A percentile compares a stretch with the other conserved stretches of the same genome.
Conservation (phyloP, 2,797 vertebrate species). For the Babyrousa celebensis region DNA sequence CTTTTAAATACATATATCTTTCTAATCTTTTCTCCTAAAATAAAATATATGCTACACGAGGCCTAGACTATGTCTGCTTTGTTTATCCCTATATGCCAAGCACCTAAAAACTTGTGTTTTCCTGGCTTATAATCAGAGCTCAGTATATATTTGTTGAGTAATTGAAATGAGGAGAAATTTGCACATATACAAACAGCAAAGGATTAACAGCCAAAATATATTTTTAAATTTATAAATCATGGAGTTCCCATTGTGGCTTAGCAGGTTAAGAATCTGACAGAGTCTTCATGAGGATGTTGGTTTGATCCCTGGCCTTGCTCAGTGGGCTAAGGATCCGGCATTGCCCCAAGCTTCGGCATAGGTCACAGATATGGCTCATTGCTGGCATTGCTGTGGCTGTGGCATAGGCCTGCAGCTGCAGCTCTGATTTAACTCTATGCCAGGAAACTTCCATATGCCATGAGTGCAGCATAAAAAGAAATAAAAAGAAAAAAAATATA, state of each 20-base stretch:
- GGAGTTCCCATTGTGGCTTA: no score
- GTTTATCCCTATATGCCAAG: background rate
- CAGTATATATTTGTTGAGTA: background rate
- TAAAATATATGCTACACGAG: background rate
- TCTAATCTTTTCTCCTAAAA: background rate
- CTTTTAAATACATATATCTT: background rate
- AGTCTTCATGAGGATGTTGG: no score
- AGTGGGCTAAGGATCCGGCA: no score
- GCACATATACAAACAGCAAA: background rate
- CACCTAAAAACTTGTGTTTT: constrained; percentile 7
- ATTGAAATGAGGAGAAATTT: constrained; percentile 14
- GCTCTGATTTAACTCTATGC: no score
- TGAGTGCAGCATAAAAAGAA: no score
- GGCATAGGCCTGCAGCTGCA: no score
- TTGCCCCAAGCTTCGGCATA: no score
- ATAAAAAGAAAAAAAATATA: background rate
- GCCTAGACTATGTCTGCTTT: background rate
- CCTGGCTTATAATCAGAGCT: background rate
- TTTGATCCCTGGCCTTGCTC: no score
- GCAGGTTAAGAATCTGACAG: no score
- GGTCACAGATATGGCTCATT: no score
- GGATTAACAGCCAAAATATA: background rate
- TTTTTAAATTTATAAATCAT: background rate
- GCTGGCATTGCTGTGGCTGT: no score
- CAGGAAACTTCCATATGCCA: no score